Base-by-base conservation (phyloP, 2,113 vertebrate species). In the Thunnus thynnus region DNA sequence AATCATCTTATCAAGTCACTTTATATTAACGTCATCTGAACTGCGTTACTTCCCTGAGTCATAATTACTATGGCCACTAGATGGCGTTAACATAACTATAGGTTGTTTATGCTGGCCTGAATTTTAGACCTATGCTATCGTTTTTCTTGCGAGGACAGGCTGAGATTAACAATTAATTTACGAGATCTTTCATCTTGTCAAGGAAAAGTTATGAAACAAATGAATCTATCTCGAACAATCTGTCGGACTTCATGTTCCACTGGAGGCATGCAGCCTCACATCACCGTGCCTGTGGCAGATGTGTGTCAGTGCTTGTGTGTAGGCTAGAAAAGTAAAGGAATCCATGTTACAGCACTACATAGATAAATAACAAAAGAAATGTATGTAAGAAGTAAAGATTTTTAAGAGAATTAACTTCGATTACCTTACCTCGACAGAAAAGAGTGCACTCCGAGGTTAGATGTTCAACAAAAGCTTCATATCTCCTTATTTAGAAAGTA, bases 131-230 rank as follows among this genome's bases (percentile, higher is more conserved):
- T 41, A 41, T 41, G 7, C 4, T 4, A 41, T 41, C 36, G 7
- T 9, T 7, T 41, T 41, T 41, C 8, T 41, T 41, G 6, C 7
- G 36, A 41, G 8, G 36, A 41, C 9, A 6, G 8, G 36, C 36
- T 41, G 36, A 41, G 48, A 80, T 73, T 78, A 86, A 81, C 74
- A 69, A 56, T 47, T 85, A 60, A 48, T 58, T 56, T 52, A 64
- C 0, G 20, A 75, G 61, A 76, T 85, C 66, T 7, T 66, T 47
- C 47, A 16, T 32, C 63, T 41, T 72, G 57, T 76, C 71, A 27
- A 6, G 63, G 66, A 69, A 72, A 80, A 68, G 82, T 58, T 72
- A 62, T 56, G 27, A 90, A 80, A 72, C 54, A 61, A 63, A 81
- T 80, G 72, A 69, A 72, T 83, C 30, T 60, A 51, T 78, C 60